phyloP scores from a whole-genome alignment of 2,888 invertebrate genomes.

The Myopa testacea region DNA sequence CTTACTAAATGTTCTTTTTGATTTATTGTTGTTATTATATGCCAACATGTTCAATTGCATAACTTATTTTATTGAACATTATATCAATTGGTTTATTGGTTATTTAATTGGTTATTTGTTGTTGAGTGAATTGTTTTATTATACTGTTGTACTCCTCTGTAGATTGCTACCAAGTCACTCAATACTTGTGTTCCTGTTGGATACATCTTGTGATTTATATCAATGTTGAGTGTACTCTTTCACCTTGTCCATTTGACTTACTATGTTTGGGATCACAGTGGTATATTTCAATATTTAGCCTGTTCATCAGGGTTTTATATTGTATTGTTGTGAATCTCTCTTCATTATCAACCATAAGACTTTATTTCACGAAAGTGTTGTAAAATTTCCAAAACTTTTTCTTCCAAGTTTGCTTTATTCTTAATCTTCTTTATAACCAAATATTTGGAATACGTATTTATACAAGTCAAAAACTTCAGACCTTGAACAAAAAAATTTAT shows the following conservation, averaged over 20 bases:
- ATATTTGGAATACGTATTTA: constrained; percentile 13
- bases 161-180: not conserved
- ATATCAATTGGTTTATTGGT: not conserved
- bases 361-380: not conserved
- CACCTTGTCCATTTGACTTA: constrained; percentile 8
- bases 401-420: not conserved
- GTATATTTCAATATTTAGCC: not conserved
- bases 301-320: constrained; percentile 15
- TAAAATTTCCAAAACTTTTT: too few relatives aligned
- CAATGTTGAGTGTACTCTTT: constrained; percentile 21
- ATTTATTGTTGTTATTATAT: not conserved
- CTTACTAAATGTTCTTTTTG: not conserved
- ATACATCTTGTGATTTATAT: constrained; percentile 17
- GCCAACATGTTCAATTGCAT: constrained; percentile 1
- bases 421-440: not conserved
- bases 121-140: not conserved
- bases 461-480: constrained; percentile 25
- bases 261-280: constrained; percentile 16
- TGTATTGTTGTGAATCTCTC: not conserved
- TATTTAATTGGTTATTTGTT: not conserved
- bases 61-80: not conserved
- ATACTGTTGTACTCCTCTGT: not conserved
- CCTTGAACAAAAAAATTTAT: constrained; percentile 22
- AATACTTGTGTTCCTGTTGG: constrained; percentile 1
- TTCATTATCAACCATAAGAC: constrained; percentile 16